phyloP scores from a whole-genome alignment of 2,113 vertebrate species.

The Carettochelys insculpta region DNA sequence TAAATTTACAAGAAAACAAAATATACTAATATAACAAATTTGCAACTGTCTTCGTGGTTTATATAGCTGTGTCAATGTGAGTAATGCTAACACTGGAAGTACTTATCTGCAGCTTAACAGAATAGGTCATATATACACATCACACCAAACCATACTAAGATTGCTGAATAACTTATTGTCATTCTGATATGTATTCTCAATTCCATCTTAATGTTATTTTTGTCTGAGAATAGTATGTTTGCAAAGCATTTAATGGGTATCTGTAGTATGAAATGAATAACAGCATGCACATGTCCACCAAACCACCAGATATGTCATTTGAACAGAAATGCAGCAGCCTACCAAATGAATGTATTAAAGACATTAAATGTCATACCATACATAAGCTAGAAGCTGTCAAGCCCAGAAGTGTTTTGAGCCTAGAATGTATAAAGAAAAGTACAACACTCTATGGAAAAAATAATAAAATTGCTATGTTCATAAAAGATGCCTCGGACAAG shows the following conservation, averaged over 20 bases:
- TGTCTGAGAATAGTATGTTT: not conserved
- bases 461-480: not conserved
- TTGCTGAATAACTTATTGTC: not conserved
- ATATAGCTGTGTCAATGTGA: not conserved
- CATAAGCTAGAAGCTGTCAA: not conserved
- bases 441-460: not conserved
- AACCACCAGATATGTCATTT: accelerated
- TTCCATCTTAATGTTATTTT: not conserved
- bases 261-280: not conserved
- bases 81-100: not conserved
- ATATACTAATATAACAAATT: not conserved
- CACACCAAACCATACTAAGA: not conserved
- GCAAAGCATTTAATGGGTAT: not conserved
- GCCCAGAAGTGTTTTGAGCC: not conserved
- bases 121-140: not conserved
- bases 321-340: not conserved
- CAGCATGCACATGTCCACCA: not conserved
- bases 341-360: not conserved
- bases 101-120: not conserved
- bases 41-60: not conserved
- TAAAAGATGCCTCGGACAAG: not conserved
- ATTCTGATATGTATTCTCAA: not conserved
- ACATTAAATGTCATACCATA: not conserved
- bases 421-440: not conserved
- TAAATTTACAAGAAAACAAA: not conserved